Conservation (phyloP, 1,140 invertebrate genomes). For the Musca vetustissima region DNA sequence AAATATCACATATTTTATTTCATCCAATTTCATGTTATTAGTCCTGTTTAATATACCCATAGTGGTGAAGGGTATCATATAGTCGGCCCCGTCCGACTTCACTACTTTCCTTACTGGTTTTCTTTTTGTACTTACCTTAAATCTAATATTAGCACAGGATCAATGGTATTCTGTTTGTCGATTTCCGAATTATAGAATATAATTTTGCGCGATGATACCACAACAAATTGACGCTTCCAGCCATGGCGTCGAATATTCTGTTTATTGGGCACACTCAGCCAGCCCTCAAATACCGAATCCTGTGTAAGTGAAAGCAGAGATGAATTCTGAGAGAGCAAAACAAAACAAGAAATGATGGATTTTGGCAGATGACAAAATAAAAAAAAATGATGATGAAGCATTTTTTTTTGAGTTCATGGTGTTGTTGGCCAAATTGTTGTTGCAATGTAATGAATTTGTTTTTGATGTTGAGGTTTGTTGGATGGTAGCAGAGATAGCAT, state of each 20-base stretch:
- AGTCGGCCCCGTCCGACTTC: too few species aligned
- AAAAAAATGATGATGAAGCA: too few species aligned
- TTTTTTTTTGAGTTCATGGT: neutral
- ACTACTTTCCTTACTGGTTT: too few species aligned
- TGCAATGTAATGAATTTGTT: neutral
- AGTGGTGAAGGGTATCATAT: too few species aligned
- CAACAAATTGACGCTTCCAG: conserved; percentile 97
- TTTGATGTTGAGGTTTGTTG: conserved; percentile 5
- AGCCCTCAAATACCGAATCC: conserved; percentile 87
- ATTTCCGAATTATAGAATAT: conserved; percentile 96
- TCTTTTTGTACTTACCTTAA: conserved; percentile 69
- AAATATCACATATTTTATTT: too few species aligned
- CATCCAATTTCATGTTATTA: too few species aligned
- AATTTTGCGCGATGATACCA: conserved; percentile 95
- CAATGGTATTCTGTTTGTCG: conserved; percentile 87
- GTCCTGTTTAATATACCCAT: too few species aligned
- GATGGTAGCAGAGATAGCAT: too few species aligned
- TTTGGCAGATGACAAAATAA: neutral
- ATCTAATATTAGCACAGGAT: conserved; percentile 93
- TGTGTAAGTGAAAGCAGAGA: conserved; percentile 52
- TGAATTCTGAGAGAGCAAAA: conserved; percentile 41
- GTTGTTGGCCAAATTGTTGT: too few species aligned
- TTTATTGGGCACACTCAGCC: conserved; percentile 93
- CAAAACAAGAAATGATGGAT: neutral
- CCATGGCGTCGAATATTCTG: conserved; percentile 93